Percentiles rank a stretch among this genome's conserved stretches.
Evolutionary conservation across 2,888 invertebrate species (phyloP).

Genomic region (Cenopis cana): DNA sequence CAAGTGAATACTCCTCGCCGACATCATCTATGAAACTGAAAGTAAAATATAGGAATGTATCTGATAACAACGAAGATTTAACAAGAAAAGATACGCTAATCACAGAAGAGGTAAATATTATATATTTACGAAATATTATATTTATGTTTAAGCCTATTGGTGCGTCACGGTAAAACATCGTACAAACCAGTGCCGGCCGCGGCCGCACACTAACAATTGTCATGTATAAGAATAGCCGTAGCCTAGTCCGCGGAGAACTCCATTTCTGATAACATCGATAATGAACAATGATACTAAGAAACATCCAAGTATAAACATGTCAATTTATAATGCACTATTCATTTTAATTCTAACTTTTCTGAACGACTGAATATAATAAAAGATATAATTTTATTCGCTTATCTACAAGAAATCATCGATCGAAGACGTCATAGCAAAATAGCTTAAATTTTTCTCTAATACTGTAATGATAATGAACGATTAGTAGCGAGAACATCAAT

Average conservation of each 20-base stretch:
- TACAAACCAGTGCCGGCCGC: slow-evolving; percentile 48
- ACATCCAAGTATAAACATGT: slow-evolving; percentile 70
- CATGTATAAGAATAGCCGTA: slow-evolving; percentile 38
- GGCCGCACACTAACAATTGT: slow-evolving; percentile 33
- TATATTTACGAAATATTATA: slow-evolving; percentile 71
- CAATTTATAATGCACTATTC: slow-evolving; percentile 71
- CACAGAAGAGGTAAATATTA: slow-evolving; percentile 81
- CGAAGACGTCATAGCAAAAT: slow-evolving; percentile 67
- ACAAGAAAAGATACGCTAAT: slow-evolving; percentile 76
- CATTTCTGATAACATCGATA: slow-evolving; percentile 66
- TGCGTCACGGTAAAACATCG: slow-evolving; percentile 60
- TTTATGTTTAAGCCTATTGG: slow-evolving; percentile 58
- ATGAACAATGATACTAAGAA: slow-evolving; percentile 72
- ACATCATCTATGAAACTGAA: slow-evolving; percentile 61
- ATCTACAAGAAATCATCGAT: slow-evolving; percentile 70
- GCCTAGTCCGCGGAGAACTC: slow-evolving; percentile 52
- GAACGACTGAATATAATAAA: slow-evolving; percentile 69
- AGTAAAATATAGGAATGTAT: slow-evolving; percentile 76
- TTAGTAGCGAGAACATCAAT: slow-evolving; percentile 69
- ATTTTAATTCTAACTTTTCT: slow-evolving; percentile 58
- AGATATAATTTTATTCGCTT: slow-evolving; percentile 65
- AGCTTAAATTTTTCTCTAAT: slow-evolving; percentile 74
- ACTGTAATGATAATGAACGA: slow-evolving; percentile 68
- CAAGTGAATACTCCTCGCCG: slow-evolving; percentile 64
- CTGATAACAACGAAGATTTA: slow-evolving; percentile 73